Percentiles rank a stretch among this genome's conserved stretches.
Evolutionary conservation across 2,888 invertebrate genomes (phyloP).

Genomic region (Oligia latruncula): DNA sequence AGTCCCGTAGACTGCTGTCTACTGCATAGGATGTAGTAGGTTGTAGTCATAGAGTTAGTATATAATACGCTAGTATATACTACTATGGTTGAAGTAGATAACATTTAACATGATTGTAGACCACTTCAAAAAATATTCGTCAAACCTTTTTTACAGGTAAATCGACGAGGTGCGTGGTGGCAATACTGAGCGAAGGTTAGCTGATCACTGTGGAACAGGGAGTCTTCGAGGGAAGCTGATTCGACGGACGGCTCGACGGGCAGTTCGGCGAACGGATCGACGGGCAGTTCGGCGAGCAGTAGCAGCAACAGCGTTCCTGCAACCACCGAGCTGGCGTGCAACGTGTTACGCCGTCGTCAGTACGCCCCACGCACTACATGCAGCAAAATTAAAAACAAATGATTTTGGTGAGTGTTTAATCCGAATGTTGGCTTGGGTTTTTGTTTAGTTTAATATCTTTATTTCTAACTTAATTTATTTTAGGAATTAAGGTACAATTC

Average conservation of each 20-base stretch:
- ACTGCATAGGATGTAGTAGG: too few relatives aligned
- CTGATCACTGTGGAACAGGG: constrained; percentile 28
- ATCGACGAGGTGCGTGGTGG: constrained; percentile 27
- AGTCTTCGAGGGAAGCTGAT: constrained; percentile 11
- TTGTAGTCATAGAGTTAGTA: neutral
- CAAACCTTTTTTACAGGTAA: constrained; percentile 6
- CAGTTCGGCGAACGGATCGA: constrained; percentile 30
- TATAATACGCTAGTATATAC: neutral
- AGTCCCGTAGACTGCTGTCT: too few relatives aligned
- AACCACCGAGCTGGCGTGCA: constrained; percentile 4
- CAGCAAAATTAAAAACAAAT: neutral
- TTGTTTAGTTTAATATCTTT: neutral
- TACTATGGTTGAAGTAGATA: neutral
- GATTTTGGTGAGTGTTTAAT: constrained; percentile 30
- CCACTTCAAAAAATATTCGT: neutral
- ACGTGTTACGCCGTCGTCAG: constrained; percentile 30
- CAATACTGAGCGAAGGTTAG: neutral
- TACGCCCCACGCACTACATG: constrained; percentile 8
- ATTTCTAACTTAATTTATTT: neutral
- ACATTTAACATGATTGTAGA: neutral
- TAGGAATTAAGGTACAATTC: neutral
- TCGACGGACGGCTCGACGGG: constrained; percentile 21
- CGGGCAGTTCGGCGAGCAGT: constrained; percentile 34
- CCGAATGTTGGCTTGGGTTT: neutral
- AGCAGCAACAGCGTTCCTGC: constrained; percentile 15